Percentiles rank a stretch among this genome's conserved stretches.
Conservation (phyloP, 2,113 vertebrate genomes). For the Fukomys damarensis region DNA sequence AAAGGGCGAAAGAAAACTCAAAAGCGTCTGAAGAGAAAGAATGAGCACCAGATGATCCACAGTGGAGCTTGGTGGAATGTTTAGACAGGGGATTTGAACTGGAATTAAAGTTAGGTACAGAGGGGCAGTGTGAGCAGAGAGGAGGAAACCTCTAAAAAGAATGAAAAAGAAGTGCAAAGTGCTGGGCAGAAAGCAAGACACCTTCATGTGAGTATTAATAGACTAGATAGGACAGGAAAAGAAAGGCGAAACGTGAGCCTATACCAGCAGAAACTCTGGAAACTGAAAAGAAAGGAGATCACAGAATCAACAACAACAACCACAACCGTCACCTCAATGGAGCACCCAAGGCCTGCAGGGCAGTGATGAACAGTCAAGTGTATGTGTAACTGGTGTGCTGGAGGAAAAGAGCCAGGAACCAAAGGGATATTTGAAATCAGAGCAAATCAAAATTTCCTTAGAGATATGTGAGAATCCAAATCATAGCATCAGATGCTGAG, state of each 20-base stretch:
- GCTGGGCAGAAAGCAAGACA: background rate
- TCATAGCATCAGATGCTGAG: background rate
- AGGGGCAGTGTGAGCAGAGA: background rate
- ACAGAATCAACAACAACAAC: background rate
- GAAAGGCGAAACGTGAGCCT: background rate
- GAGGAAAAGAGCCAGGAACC: background rate
- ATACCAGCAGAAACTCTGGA: background rate
- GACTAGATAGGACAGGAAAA: background rate
- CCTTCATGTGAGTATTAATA: background rate
- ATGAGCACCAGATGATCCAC: background rate
- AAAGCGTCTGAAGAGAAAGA: background rate
- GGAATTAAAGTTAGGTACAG: background rate
- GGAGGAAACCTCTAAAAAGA: background rate
- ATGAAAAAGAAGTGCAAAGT: background rate
- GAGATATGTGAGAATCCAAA: background rate
- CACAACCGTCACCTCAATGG: no score
- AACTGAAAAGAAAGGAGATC: background rate
- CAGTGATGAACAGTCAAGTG: background rate
- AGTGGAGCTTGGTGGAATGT: background rate
- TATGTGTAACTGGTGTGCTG: no score
- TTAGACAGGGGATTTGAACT: background rate
- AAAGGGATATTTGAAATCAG: background rate
- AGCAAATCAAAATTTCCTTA: background rate
- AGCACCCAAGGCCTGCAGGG: background rate
- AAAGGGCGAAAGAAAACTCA: background rate